These are phyloP conservation scores for Phrynosoma platyrhinos DNA, from an alignment of 2,113 vertebrate species.

Conservation along the genomic window DNA sequence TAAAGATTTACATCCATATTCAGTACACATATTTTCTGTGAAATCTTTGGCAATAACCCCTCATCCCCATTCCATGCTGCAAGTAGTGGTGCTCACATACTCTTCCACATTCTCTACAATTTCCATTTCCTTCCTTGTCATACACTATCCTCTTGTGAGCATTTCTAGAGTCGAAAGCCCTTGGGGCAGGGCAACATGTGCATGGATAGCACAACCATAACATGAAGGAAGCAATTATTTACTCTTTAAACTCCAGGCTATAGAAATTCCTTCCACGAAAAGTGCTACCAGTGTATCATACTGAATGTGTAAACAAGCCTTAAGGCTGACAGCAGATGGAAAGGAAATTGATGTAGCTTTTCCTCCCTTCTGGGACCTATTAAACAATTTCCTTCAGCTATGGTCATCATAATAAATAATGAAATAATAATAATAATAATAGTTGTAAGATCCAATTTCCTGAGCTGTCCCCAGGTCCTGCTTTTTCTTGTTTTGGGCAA, in stretches of 20 bases:
- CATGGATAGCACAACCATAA: background rate
- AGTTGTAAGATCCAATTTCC: conserved; percentile 5
- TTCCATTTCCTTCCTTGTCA: background rate
- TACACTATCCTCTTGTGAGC: background rate
- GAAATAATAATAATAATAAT: conserved; percentile 4
- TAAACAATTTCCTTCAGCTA: conserved; percentile 24
- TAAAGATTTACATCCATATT: too few relatives aligned
- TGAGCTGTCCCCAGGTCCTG: background rate
- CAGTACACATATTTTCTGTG: background rate
- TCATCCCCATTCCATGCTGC: background rate
- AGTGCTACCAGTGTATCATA: background rate
- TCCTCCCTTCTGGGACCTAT: background rate
- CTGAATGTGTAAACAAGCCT: background rate
- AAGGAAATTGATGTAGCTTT: background rate
- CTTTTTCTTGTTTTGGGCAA: background rate
- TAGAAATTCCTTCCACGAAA: background rate
- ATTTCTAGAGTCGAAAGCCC: background rate
- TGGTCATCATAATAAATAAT: conserved; percentile 25
- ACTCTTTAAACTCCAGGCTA: background rate
- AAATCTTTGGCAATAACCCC: background rate
- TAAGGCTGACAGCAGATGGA: background rate
- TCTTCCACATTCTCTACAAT: background rate
- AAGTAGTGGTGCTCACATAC: background rate
- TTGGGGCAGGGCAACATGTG: background rate
- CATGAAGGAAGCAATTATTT: background rate